Conservation (phyloP, 2,888 invertebrate genomes). For the Notodonta dromedarius region DNA sequence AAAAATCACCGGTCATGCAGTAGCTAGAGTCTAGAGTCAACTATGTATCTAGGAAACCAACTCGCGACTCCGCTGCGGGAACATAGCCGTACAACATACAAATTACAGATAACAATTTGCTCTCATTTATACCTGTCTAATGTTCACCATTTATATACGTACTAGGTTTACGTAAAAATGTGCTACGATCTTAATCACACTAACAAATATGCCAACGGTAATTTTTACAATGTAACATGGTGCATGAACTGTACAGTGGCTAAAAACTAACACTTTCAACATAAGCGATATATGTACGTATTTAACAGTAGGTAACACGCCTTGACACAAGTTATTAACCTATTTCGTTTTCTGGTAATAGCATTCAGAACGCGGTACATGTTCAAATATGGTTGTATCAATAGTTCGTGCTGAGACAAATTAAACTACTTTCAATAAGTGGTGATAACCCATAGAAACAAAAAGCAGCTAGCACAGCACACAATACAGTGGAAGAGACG, state of each 20-base stretch:
- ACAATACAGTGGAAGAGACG: conserved; percentile 83
- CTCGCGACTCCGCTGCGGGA: conserved; percentile 24
- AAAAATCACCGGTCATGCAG: conserved; percentile 77
- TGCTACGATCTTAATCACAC: conserved; percentile 35
- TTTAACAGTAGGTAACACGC: conserved; percentile 23
- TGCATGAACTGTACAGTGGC: conserved; percentile 80
- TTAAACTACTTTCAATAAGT: conserved; percentile 74
- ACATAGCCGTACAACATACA: conserved; percentile 26
- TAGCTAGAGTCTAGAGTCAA: conserved; percentile 44
- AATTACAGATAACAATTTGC: conserved; percentile 21
- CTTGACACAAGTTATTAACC: conserved; percentile 27
- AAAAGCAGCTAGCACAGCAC: conserved; percentile 85
- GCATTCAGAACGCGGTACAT: conserved; percentile 35
- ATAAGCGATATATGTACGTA: conserved; percentile 47
- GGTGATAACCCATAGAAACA: conserved; percentile 83
- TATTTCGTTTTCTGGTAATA: conserved; percentile 26
- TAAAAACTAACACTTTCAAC: conserved; percentile 54
- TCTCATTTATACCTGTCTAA: conserved; percentile 16
- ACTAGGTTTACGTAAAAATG: conserved; percentile 19
- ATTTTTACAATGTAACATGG: conserved; percentile 49
- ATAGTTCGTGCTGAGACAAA: conserved; percentile 73
- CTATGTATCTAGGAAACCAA: conserved; percentile 49
- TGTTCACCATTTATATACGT: conserved; percentile 3
- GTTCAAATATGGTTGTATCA: conserved; percentile 52
- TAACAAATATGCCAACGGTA: conserved; percentile 44